Evolutionary conservation across 1,140 invertebrate genomes (phyloP), one percentile per base, ranked within the genome.

Genomic region (Dermatophagoides farinae): DNA sequence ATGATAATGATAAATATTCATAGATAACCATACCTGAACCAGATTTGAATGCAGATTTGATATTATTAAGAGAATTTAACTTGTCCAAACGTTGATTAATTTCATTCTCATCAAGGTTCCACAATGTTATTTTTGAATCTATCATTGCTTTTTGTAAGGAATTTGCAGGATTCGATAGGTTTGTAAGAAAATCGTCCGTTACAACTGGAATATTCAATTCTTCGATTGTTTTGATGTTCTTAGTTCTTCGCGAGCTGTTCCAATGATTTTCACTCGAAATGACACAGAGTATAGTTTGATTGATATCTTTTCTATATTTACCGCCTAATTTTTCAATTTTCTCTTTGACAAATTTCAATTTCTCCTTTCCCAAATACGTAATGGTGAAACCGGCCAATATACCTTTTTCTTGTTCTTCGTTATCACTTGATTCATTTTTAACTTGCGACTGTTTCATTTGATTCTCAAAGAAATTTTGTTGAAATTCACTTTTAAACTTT

Each of bases 321-420:
- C 87, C 90, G 6, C 89, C 89, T 9, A 90, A 69, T 37, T 65
- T 46, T 44, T 61, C 41, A 22, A 66, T 39, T 53, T 60, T 57
- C 12, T 51, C 49, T 22, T 39, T 49, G 4, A 64, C 16, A 14
- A 41, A 39, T 37, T 46, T 38, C 8, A 31, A 31, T 77, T 44
- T 77, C 69, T 59, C 92, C 83, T 61, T 4, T 77, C 73, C 83
- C 61, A 80, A 70, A 23, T 87, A 69, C n/a, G 82, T 79, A 73
- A 92, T 87, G 66, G 82, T 79, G 70, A 91, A 79, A 63, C 85
- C 80, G 66, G 83, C 81, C 31, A 93, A 71, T 10, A 88, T 81
- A 40, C 11, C 38, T n/a, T n/a, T 40, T 38, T 39, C 31, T 18
- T 12, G 10, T 20, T 55, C 53, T 5, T 14, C 12, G 11, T n/a